phyloP scores from a whole-genome alignment of 2,113 vertebrate species.

The Bucco capensis region DNA sequence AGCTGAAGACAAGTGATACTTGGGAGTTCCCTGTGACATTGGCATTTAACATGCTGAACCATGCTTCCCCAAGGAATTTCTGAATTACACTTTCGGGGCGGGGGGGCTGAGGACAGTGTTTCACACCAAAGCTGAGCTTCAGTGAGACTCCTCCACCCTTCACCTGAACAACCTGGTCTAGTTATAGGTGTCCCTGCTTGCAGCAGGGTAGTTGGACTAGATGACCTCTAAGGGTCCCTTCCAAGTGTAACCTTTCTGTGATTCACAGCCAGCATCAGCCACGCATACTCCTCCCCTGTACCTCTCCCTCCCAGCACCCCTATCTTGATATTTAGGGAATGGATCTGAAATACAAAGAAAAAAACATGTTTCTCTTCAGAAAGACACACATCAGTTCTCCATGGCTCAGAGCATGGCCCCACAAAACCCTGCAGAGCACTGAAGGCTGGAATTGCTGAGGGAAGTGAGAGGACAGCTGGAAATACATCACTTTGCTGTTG shows the following conservation, averaged over 20 bases:
- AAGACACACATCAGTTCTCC: background rate
- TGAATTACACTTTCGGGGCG: background rate
- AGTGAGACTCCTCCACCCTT: background rate
- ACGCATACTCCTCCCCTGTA: fast-evolving
- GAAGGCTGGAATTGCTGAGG: background rate
- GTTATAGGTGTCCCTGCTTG: too few relatives aligned
- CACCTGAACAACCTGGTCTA: too few relatives aligned
- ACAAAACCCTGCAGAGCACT: fast-evolving
- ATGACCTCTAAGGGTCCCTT: too few relatives aligned
- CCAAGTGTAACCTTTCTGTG: too few relatives aligned
- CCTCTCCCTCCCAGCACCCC: background rate
- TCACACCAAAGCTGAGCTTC: background rate
- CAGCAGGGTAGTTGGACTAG: too few relatives aligned
- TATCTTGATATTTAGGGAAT: fast-evolving
- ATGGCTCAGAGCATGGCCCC: fast-evolving
- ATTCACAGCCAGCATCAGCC: background rate
- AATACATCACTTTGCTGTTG: background rate
- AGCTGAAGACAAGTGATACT: fast-evolving
- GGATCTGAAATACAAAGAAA: background rate
- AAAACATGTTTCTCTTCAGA: background rate
- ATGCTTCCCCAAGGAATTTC: background rate
- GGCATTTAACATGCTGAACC: background rate
- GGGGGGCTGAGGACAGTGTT: background rate
- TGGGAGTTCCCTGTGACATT: fast-evolving
- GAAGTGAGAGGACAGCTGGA: background rate